Evolutionary conservation across 2,888 invertebrate species (phyloP), one percentile per base, ranked within the genome.

Genomic region (Axea sp.): DNA sequence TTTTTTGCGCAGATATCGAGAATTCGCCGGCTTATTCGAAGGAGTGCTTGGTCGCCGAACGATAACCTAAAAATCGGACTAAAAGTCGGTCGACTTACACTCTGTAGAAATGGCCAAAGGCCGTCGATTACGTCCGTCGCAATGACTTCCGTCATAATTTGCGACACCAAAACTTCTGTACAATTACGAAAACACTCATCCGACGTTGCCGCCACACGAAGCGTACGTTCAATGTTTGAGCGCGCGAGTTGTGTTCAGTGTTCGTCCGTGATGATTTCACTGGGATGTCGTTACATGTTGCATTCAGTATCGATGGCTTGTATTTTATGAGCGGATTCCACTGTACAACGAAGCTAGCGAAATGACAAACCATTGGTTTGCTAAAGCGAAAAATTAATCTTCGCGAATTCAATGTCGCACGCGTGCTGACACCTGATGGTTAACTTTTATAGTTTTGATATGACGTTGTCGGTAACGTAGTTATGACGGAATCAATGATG

Each of bases 111-210:
- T n/a, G 93, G 91, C 88, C 94, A 90, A 84, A 94, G 92, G 81
- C 93, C 93, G 69, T 93, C 93, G 81, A 95, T 92, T 89, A 93
- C 92, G 86, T 93, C 92, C 11, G 92, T 91, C 89, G 92, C 92
- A 57, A 92, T 90, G 83, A 92, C 91, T 85, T 92, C 92, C 88
- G 91, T 69, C 76, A 76, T 76, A 30, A 51, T 51, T 51, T 12
- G 59, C 59, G 43, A 30, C 47, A 35, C 47, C 31, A 15, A 22
- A 8, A 49, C 15, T 64, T 9, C 8, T 28, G 39, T 28, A 11
- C 9, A 12, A 4, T 9, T 17, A 15, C 19, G 2, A 26, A 51
- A 31, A 45, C 12, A 45, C 33, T 51, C 62, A 64, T 64, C 17
- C 51, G 31, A 64, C 22, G 41, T 62, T 19, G 14, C 24, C 37